These are phyloP conservation scores for Chelon labrosus DNA, from an alignment of 2,797 vertebrate genomes.

Conservation along the genomic window DNA sequence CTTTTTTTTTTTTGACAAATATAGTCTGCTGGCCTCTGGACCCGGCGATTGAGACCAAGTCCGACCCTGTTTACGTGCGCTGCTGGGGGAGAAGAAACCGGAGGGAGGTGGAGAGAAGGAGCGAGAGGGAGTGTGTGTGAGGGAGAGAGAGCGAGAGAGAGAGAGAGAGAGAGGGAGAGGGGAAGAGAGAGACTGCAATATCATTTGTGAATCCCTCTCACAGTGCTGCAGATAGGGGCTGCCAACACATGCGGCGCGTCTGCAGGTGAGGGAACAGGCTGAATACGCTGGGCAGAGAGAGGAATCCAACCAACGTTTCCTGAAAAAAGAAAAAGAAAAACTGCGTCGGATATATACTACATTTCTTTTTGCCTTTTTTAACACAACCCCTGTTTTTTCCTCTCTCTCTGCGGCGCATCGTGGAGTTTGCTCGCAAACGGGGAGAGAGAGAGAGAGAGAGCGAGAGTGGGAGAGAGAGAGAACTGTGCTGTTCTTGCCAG, in stretches of 20 bases:
- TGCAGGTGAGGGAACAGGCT: slow-evolving; percentile 91
- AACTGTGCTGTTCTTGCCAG: slow-evolving; percentile 56
- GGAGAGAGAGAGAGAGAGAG: too few species aligned
- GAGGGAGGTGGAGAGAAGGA: slow-evolving; percentile 40
- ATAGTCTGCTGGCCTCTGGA: slow-evolving; percentile 85
- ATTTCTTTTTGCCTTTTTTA: slow-evolving; percentile 16
- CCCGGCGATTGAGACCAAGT: slow-evolving; percentile 90
- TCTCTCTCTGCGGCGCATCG: slow-evolving; percentile 26
- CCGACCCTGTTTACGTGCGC: slow-evolving; percentile 89
- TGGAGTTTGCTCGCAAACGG: slow-evolving; percentile 60
- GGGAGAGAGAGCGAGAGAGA: slow-evolving; percentile 56
- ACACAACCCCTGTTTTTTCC: slow-evolving; percentile 3
- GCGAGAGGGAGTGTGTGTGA: slow-evolving; percentile 63
- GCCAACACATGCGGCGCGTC: slow-evolving; percentile 92
- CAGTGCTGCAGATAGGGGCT: slow-evolving; percentile 94
- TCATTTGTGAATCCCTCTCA: slow-evolving; percentile 95
- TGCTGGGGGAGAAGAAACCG: slow-evolving; percentile 75
- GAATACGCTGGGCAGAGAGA: slow-evolving; percentile 81
- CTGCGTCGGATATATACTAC: slow-evolving; percentile 75
- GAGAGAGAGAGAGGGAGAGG: slow-evolving; percentile 58
- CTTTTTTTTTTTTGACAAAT: slow-evolving; percentile 53
- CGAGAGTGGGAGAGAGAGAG: slow-evolving; percentile 9
- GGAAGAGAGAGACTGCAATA: slow-evolving; percentile 91
- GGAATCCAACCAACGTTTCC: slow-evolving; percentile 62
- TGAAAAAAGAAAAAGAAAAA: slow-evolving; percentile 4